phyloP scores from a whole-genome alignment of 2,888 invertebrate genomes.

The Harmothoe impar region DNA sequence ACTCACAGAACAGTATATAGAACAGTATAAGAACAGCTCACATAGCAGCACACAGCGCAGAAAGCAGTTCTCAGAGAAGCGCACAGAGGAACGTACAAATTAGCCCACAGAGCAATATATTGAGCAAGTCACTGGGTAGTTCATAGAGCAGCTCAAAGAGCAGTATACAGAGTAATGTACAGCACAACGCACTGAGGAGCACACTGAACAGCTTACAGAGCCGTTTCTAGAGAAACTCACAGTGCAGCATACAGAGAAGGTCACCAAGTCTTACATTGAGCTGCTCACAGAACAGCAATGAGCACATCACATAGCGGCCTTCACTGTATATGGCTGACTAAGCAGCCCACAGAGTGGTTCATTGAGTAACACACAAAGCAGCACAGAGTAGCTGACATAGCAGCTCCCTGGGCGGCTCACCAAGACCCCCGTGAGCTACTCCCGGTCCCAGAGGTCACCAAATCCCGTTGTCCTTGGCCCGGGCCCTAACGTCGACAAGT shows the following conservation, averaged over 20 bases:
- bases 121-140: neutral
- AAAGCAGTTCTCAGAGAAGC: too few species aligned
- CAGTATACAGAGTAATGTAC: neutral
- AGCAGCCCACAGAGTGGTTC: neutral
- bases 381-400: neutral
- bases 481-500: neutral
- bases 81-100: too few species aligned
- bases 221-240: neutral
- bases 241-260: neutral
- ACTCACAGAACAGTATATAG: too few species aligned
- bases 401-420: neutral
- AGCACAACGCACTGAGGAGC: neutral
- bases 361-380: neutral
- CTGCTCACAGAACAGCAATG: neutral
- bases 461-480: constrained; percentile 11
- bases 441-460: constrained; percentile 20
- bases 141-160: neutral
- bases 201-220: neutral
- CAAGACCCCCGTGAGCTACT: neutral
- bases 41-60: too few species aligned
- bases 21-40: too few species aligned
- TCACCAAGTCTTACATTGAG: neutral
- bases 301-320: neutral
- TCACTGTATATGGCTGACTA: neutral
- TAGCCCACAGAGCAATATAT: too few species aligned